Conservation (phyloP, 1,140 invertebrate species). For the Lasioglossum albipes region DNA sequence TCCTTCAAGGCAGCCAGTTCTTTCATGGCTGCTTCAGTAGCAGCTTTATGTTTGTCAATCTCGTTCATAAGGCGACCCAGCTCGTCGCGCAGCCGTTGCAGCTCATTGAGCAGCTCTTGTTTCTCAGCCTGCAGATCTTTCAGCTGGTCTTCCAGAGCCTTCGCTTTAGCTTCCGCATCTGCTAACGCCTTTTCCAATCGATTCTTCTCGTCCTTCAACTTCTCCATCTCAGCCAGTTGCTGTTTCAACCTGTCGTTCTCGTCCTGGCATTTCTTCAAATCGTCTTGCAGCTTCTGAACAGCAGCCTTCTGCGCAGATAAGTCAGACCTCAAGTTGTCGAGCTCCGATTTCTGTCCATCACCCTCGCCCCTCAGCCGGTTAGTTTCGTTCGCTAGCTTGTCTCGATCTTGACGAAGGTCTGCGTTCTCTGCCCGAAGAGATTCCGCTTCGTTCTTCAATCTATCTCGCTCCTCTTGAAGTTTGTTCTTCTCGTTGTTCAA, state of each 20-base stretch:
- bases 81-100: conserved; percentile 46
- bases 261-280: conserved; percentile 27
- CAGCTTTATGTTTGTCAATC: conserved; percentile 21
- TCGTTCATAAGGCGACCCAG: conserved; percentile 43
- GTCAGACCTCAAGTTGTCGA: conserved; percentile 33
- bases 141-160: conserved; percentile 36
- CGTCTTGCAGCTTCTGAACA: conserved; percentile 29
- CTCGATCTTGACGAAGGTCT: conserved; percentile 1
- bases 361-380: conserved; percentile 41
- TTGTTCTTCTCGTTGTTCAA: conserved; percentile 21
- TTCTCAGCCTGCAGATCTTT: conserved; percentile 43
- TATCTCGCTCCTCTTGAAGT: conserved; percentile 21
- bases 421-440: conserved; percentile 41
- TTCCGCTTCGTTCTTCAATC: conserved; percentile 34
- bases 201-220: conserved; percentile 18
- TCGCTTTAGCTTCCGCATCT: conserved; percentile 16
- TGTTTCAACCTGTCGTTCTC: conserved; percentile 48
- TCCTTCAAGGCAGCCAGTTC: conserved; percentile 35
- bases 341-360: conserved; percentile 49
- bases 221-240: conserved; percentile 28
- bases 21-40: conserved; percentile 40
- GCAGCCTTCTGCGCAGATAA: conserved; percentile 30
- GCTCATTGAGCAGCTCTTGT: conserved; percentile 46
- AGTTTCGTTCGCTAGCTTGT: conserved; percentile 34
- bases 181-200: conserved; percentile 23